A percentile compares a stretch with the other conserved stretches of the same genome.
These are phyloP conservation scores for Tricholaema leucomelas DNA, from an alignment of 2,113 vertebrate species.

Conservation along the genomic window DNA sequence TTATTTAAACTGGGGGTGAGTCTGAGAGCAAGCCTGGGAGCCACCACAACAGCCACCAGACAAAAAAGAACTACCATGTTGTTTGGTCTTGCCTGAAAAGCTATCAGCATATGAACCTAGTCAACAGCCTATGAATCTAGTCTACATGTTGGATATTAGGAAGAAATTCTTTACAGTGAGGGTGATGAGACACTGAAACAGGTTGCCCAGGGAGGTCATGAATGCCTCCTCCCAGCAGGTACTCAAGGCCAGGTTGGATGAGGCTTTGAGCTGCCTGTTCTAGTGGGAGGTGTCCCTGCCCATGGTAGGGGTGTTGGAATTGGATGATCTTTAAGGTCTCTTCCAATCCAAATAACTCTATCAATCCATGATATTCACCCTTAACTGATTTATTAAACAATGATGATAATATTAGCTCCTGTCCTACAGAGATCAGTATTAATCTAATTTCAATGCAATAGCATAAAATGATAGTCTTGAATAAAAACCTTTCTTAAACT, in stretches of 20 bases:
- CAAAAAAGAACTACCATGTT: not conserved
- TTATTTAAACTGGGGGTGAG: not conserved
- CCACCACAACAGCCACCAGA: not conserved
- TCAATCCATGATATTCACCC: not conserved
- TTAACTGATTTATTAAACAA: not conserved
- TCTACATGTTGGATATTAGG: not conserved
- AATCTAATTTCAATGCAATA: not conserved
- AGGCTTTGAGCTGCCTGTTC: too few relatives aligned
- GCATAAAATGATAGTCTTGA: not conserved
- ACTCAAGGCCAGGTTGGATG: too few relatives aligned
- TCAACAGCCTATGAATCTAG: not conserved
- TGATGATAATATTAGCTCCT: not conserved
- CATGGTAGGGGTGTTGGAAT: too few relatives aligned
- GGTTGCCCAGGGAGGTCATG: too few relatives aligned
- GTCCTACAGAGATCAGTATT: not conserved
- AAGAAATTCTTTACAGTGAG: too few relatives aligned
- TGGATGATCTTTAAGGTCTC: too few relatives aligned
- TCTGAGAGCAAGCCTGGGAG: accelerated
- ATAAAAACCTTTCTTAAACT: not conserved
- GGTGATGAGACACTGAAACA: too few relatives aligned
- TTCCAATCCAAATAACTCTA: too few relatives aligned
- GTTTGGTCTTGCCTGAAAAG: not conserved
- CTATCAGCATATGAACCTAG: not conserved
- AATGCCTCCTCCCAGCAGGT: too few relatives aligned
- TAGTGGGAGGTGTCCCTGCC: too few relatives aligned